Conservation (phyloP, 1,140 invertebrate genomes). For the Drosophila tsacasi region DNA sequence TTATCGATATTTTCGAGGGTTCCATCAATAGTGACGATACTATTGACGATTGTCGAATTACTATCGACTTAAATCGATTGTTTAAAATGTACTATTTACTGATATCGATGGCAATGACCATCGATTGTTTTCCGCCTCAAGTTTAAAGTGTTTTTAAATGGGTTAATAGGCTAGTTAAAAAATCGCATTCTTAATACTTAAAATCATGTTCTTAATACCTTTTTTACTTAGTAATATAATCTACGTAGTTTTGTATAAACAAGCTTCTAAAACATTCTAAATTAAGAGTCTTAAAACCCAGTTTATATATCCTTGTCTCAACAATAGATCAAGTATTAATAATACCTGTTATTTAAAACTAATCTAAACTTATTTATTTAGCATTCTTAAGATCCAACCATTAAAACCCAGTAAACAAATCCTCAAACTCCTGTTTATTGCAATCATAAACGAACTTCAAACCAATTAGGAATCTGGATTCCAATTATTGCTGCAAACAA, state of each 20-base stretch:
- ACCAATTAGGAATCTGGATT: constrained; percentile 26
- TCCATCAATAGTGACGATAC: no score
- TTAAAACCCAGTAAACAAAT: neutral
- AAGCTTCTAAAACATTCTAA: no score
- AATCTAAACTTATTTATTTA: neutral
- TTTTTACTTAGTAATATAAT: neutral
- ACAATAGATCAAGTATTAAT: neutral
- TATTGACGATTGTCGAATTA: no score
- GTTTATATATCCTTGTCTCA: neutral
- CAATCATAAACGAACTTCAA: constrained; percentile 14
- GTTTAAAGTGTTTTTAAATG: neutral
- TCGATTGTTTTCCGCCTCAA: no score
- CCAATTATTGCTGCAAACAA: constrained; percentile 27
- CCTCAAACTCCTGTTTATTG: neutral
- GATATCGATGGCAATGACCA: no score
- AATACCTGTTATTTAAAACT: neutral
- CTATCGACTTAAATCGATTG: no score
- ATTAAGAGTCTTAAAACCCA: neutral
- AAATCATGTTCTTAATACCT: neutral
- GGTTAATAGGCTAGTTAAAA: neutral
- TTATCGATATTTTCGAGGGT: no score
- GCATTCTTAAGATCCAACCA: neutral
- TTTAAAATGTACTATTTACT: no score
- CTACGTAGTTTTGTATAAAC: no score
- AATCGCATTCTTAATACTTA: no score